Evolutionary conservation across 2,888 invertebrate species (phyloP), one percentile per base, ranked within the genome.

Genomic region (Nyleta sp.): DNA sequence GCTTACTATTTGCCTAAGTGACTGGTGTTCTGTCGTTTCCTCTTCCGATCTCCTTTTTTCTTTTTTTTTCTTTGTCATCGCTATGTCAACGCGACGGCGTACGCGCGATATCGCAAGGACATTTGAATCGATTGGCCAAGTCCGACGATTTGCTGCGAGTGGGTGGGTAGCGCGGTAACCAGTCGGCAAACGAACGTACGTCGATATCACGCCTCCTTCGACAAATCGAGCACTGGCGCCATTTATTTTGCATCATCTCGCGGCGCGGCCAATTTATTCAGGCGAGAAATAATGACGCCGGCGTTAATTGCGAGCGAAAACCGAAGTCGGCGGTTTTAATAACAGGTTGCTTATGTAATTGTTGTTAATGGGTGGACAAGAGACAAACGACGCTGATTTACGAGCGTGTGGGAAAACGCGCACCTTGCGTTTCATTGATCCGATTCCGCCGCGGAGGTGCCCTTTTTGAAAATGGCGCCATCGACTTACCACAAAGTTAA

Each of bases 51-150:
- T 8, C 28, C 28, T 28, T 8, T 28, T 6, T 6, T 28, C 4
- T 28, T 15, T 15, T 6, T 42, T 42, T 2, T 17, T 42, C 20
- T n/a, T 35, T n/a, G 11, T 20, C 7, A 31, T 42, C n/a, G n/a
- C n/a, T 20, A 44, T 62, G 60, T 59, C 22, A 38, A 64, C 22
- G 18, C 42, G 28, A 35, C 65, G 18, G 13, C 38, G 10, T 40
- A 38, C 22, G 44, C 31, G 55, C 31, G 62, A 22, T 68, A 72
- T 60, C 31, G 52, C 72, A 59, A 62, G 64, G 65, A 65, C 65
- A 83, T 3, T n/a, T 79, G 74, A 73, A 83, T 81, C 78, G 80
- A 83, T 83, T 83, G 83, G 82, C 78, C 65, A 76, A 75, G 75
- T 59, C 74, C 40, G 65, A 70, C 72, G 59, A 46, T 72, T 48